Evolutionary conservation across 1,140 invertebrate species (phyloP).

Genomic region (Chironomus striatipennis): DNA sequence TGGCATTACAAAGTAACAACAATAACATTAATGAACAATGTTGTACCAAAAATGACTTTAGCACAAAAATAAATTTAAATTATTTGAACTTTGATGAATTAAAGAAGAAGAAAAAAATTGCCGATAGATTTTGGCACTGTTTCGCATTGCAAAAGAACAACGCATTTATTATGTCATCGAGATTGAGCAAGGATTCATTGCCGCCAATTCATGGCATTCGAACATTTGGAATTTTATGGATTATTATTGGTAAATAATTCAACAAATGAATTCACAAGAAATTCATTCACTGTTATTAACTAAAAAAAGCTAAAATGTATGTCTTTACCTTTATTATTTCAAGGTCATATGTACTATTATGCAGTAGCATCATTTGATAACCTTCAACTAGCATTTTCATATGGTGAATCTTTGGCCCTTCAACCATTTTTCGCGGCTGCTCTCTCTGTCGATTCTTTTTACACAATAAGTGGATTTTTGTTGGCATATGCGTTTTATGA

Average conservation of each 20-base stretch:
- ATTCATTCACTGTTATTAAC: slow-evolving; percentile 32
- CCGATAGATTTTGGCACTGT: background rate
- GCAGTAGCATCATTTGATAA: slow-evolving; percentile 39
- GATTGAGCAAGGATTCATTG: background rate
- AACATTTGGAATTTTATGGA: slow-evolving; percentile 26
- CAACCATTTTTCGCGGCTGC: slow-evolving; percentile 41
- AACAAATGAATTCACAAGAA: too few relatives aligned
- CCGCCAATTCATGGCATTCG: background rate
- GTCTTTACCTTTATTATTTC: slow-evolving; percentile 41
- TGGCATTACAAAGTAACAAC: background rate
- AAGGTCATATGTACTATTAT: slow-evolving; percentile 40
- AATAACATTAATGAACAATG: background rate
- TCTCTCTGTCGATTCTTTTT: slow-evolving; percentile 44
- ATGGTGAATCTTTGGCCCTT: slow-evolving; percentile 33
- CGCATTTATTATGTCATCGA: background rate
- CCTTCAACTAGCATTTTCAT: slow-evolving; percentile 30
- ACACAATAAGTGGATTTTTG: slow-evolving; percentile 44
- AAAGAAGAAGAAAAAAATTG: background rate
- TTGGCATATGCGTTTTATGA: slow-evolving; percentile 40
- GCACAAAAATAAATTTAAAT: too few relatives aligned
- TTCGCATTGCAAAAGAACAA: background rate
- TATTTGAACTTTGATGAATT: too few relatives aligned
- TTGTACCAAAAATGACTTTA: background rate
- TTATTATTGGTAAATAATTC: slow-evolving; percentile 17
- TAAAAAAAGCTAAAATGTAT: slow-evolving; percentile 43